Evolutionary conservation across 2,113 vertebrate genomes (phyloP), one percentile per base, ranked within the genome.

Genomic region (Himantopus leucocephalus): DNA sequence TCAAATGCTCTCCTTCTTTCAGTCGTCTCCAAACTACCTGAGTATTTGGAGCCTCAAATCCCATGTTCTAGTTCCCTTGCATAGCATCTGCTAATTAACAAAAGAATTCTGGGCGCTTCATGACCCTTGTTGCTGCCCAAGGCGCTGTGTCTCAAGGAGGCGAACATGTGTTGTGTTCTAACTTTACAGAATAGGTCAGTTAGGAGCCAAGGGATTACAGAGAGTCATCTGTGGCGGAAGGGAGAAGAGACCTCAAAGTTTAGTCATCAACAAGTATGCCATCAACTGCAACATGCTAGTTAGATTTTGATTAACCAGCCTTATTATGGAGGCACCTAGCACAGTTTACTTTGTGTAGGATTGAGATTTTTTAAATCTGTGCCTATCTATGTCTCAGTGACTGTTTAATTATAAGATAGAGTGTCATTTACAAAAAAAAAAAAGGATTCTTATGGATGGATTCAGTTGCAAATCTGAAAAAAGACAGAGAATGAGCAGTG

Each of bases 31-130:
- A 63, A 77, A 89, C 73, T 64, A 68, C 43, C 43, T 60, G 68
- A 67, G 59, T 62, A 63, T 67, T 71, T 67, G 32, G 24, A 94
- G 41, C 55, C 63, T 94, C 37, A 86, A 45, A 94, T 81, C 52
- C 45, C 9, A 29, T 15, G 9, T 73, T 94, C n/a, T 79, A 27
- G n/a, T 37, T 73, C 48, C 29, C 52, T 81, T 81, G 60, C 41
- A 12, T 34, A 58, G 23, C 26, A 29, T 90, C 59, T 59, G 26
- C 68, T 86, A 66, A 77, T 84, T 83, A 88, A 23, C n/a, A 68
- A 62, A 96, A 47, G 71, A 92, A 92, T 92, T 71, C 90, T 90
- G 82, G 64, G 85, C 50, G 47, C 67, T 93, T 71, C 3, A 1
- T 83, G 92, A 67, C 79, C 72, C 37, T 73, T 67, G 16, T 8